A percentile compares a stretch with the other conserved stretches of the same genome.
phyloP scores from a whole-genome alignment of 2,888 invertebrate species.

The Cinara cedri region DNA sequence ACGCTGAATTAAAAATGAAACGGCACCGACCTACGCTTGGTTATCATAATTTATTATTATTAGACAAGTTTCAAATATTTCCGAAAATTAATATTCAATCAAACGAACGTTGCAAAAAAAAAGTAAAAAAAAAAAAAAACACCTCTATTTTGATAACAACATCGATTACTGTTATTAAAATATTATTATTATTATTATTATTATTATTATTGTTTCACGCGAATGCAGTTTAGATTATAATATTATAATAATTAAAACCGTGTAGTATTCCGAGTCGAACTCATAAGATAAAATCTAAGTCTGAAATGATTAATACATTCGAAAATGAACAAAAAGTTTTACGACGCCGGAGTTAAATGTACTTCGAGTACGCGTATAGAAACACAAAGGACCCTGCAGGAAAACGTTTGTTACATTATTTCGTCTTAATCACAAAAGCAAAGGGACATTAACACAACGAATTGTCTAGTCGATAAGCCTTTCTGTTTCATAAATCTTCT shows the following conservation, averaged over 20 bases:
- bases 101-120: not conserved
- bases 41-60: no score
- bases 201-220: no score
- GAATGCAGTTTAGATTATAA: no score
- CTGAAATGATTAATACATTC: not conserved
- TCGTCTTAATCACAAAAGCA: not conserved
- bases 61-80: no score
- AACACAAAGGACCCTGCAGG: not conserved
- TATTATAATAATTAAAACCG: not conserved
- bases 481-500: no score
- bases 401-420: not conserved
- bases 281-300: not conserved
- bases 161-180: no score
- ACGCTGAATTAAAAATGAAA: no score
- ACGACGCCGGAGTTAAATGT: not conserved
- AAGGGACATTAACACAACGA: no score
- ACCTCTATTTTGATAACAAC: not conserved
- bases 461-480: no score
- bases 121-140: not conserved
- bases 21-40: no score
- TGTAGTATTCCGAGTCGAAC: not conserved
- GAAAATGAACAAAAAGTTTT: not conserved
- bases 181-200: no score
- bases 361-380: not conserved
- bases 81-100: not conserved